Conservation (phyloP, 2,797 vertebrate species). For the Rhabdomys pumilio region DNA sequence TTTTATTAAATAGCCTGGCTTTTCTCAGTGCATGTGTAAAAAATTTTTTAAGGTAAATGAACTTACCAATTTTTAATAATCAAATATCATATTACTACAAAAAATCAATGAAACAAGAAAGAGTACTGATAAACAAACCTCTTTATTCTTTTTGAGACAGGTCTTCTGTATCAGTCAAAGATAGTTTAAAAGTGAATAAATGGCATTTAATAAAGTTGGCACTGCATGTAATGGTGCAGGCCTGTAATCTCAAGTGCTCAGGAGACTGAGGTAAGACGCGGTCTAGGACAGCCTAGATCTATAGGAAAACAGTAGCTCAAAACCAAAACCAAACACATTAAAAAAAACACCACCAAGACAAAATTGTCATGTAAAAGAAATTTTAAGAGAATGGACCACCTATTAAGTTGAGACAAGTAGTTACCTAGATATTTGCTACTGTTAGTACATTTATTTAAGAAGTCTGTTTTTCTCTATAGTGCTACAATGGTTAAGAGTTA, state of each 20-base stretch:
- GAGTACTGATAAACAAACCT: constrained; percentile 9
- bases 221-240: not conserved
- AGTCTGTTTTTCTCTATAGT: not conserved
- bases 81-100: not conserved
- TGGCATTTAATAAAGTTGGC: not conserved
- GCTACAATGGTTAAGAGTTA: constrained; percentile 4
- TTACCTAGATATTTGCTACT: not conserved
- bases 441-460: not conserved
- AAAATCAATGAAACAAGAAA: constrained; percentile 47
- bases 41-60: not conserved
- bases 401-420: not conserved
- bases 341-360: not conserved
- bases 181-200: constrained; percentile 13
- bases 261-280: not conserved
- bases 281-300: not conserved
- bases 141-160: not conserved
- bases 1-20: not conserved
- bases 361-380: not conserved
- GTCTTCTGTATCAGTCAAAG: constrained; percentile 15
- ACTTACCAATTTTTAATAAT: not conserved
- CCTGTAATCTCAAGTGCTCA: not conserved
- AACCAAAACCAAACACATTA: not conserved
- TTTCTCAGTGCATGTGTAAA: not conserved
- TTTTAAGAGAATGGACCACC: constrained; percentile 6
- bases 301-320: not conserved